Evolutionary conservation across 2,797 vertebrate genomes (phyloP).

Genomic region (Pampus argenteus): DNA sequence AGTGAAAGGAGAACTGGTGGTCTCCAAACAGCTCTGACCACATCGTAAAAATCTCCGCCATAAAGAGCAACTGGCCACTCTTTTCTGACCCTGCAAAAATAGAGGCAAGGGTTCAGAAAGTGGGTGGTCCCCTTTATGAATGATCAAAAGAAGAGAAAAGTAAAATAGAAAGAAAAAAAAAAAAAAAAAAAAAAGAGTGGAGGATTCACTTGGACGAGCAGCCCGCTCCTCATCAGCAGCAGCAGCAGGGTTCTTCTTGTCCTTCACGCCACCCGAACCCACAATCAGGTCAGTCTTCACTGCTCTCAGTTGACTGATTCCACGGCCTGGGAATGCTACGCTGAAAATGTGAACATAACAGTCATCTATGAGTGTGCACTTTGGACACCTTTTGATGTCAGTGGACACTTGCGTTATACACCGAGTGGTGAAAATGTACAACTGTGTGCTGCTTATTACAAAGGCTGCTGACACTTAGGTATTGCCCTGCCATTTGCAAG

Average conservation of each 20-base stretch:
- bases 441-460: constrained; percentile 74
- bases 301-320: constrained; percentile 23
- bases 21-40: constrained; percentile 85
- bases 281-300: constrained; percentile 39
- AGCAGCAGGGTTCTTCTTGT: constrained; percentile 34
- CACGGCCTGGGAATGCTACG: constrained; percentile 34
- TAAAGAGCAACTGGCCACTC: constrained; percentile 87
- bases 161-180: constrained; percentile 29
- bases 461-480: constrained; percentile 77
- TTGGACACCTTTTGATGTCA: constrained; percentile 22
- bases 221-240: constrained; percentile 21
- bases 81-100: constrained; percentile 84
- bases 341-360: constrained; percentile 17
- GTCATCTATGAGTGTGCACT: constrained; percentile 19
- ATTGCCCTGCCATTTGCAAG: constrained; percentile 86
- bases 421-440: constrained; percentile 53
- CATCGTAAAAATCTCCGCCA: constrained; percentile 85
- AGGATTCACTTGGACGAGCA: constrained; percentile 45
- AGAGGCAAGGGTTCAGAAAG: constrained; percentile 80
- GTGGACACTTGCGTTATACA: constrained; percentile 10
- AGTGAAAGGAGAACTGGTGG: constrained; percentile 85
- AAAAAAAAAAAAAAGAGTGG: constrained; percentile 21
- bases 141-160: constrained; percentile 56
- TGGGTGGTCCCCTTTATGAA: constrained; percentile 84
- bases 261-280: constrained; percentile 12